Evolutionary conservation across 1,140 invertebrate species (phyloP), one percentile per base, ranked within the genome.

Genomic region (Spodoptera frugiperda): DNA sequence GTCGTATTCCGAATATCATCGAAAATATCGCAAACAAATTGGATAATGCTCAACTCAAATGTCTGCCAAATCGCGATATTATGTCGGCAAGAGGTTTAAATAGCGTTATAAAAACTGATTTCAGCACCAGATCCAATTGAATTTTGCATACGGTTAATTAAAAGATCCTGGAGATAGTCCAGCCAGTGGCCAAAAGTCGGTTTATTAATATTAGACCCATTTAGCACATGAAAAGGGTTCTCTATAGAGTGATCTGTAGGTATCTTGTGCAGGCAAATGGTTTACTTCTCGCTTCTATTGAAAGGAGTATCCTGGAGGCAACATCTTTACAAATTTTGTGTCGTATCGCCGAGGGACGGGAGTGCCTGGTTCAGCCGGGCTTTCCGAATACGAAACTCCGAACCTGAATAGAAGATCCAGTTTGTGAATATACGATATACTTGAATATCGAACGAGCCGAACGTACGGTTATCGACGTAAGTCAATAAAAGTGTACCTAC

Each of bases 261-360:
- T 68, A 68, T 68, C 46, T 53, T 53, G 25, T 14, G 19, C 6
- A 30, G 49, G 21, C 39, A 49, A 75, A 73, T 74, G 46, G 53
- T 67, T 70, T 77, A 74, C 57, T 74, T 77, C 51, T 46, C 68
- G 63, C 25, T 54, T 71, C 48, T 61, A 49, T 76, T 73, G 59
- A 68, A 44, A 39, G 33, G 48, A 46, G 71, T 73, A 68, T 72
- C 65, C 61, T 68, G 65, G 65, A 68, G 21, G 65, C 65, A 80
- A 83, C 79, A 76, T 80, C 81, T 82, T 84, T 82, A 80, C 80
- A 82, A 83, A 84, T 79, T 86, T 78, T 72, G 81, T 74, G 65
- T 65, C 78, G 61, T 71, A 79, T 78, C 80, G 78, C 78, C 76
- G 48, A 75, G 84, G 84, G 80, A 82, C 70, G 65, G 77, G 78